Conservation (phyloP, 2,888 invertebrate genomes). For the Ectemnius cavifrons region DNA sequence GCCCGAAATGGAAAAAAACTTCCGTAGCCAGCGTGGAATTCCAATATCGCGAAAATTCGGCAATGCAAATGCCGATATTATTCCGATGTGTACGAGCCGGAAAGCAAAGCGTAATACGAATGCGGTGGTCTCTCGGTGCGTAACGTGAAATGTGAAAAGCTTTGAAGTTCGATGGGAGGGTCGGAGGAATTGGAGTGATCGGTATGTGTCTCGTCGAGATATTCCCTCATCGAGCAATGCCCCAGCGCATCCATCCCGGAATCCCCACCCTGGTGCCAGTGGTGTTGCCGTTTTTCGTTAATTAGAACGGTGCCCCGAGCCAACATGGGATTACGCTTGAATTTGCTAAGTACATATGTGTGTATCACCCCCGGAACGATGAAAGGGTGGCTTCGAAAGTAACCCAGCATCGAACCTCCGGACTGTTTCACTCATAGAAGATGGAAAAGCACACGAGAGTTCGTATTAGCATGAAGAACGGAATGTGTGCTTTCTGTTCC, state of each 20-base stretch:
- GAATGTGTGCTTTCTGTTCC: too few species aligned
- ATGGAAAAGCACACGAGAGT: too few species aligned
- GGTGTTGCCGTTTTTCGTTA: constrained; percentile 25
- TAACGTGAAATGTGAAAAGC: constrained; percentile 57
- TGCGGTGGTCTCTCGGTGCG: constrained; percentile 42
- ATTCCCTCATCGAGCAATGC: constrained; percentile 43
- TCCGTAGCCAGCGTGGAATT: neutral
- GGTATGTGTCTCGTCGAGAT: constrained; percentile 47
- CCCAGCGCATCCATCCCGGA: neutral
- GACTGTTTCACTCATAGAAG: too few species aligned
- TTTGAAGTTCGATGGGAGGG: constrained; percentile 57
- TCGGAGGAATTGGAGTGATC: constrained; percentile 57
- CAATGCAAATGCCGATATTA: constrained; percentile 28
- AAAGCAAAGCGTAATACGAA: constrained; percentile 57
- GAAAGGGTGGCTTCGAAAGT: too few species aligned
- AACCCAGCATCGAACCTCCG: too few species aligned
- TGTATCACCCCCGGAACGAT: too few species aligned
- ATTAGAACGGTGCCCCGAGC: constrained; percentile 19
- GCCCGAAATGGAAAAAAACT: too few species aligned
- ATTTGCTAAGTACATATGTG: too few species aligned
- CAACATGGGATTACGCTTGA: too few species aligned
- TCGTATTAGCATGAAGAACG: too few species aligned
- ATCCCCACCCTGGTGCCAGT: constrained; percentile 14
- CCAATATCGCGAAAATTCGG: neutral
- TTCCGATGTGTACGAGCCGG: constrained; percentile 49